Evolutionary conservation across 2,888 invertebrate species (phyloP), one percentile per base, ranked within the genome.

Genomic region (Melieria picta): DNA sequence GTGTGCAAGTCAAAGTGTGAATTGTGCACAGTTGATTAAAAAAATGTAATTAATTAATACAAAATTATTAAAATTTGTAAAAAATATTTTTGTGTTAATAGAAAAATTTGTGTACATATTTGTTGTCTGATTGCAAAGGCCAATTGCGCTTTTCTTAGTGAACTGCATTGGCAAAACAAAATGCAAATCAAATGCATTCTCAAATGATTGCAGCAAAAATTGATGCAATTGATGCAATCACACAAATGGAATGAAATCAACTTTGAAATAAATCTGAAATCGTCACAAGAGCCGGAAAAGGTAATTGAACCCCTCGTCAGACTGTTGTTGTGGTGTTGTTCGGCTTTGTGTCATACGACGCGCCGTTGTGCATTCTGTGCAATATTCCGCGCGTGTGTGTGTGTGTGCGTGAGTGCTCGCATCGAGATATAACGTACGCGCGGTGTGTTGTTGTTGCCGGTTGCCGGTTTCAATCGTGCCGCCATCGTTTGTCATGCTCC

Each of bases 281-380:
- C 30, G 3, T 30, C 30, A 30, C 30, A 30, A 30, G 30, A 52
- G 16, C 13, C 6, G 13, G 7, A 48, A 13, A 61, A 67, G 67
- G 67, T 52, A 60, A 61, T n/a, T 67, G 60, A 67, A 60, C 58
- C 60, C 58, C 60, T 57, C 57, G 57, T 43, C 60, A 50, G 43
- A 50, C 45, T 7, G 46, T 52, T 52, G 43, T 64, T 47, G 13
- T 43, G 64, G 43, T n/a, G 11, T 42, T 50, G 11, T 42, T 64
- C 64, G 13, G 42, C 7, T 30, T 67, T 50, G 67, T 67, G 67
- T 10, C 67, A 67, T 67, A 50, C 60, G 61, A 50, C 67, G 67
- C 2, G 67, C 67, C 67, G 16, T 7, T 9, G 4, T 9, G 60
- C 52, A 67, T 11, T 9, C 11, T 50, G 50, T 10, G 11, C 11